Evolutionary conservation across 2,888 invertebrate species (phyloP).

Genomic region (Odontocerum albicorne): DNA sequence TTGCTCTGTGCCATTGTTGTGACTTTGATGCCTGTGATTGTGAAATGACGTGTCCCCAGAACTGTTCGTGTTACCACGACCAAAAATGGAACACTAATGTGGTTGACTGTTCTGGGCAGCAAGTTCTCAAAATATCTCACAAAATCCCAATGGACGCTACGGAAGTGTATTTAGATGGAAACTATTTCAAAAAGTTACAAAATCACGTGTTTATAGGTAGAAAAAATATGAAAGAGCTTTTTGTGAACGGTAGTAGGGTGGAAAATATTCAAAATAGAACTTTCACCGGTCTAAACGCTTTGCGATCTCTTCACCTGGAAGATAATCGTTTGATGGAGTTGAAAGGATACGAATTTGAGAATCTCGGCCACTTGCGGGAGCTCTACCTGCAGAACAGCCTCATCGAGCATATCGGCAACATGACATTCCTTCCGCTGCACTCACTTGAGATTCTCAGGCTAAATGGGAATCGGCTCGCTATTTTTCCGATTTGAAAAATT

Average conservation of each 20-base stretch:
- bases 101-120: slow-evolving; percentile 85
- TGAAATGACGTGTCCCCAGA: slow-evolving; percentile 93
- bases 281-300: slow-evolving; percentile 80
- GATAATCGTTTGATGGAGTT: slow-evolving; percentile 79
- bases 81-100: slow-evolving; percentile 92
- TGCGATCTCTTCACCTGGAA: slow-evolving; percentile 81
- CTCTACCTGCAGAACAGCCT: slow-evolving; percentile 85
- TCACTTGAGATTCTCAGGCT: slow-evolving; percentile 79
- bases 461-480: slow-evolving; percentile 81
- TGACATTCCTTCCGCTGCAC: slow-evolving; percentile 74
- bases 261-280: slow-evolving; percentile 86
- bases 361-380: slow-evolving; percentile 75
- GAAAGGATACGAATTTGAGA: slow-evolving; percentile 84
- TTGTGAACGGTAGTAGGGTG: slow-evolving; percentile 82
- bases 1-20: slow-evolving; percentile 93
- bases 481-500: slow-evolving; percentile 79
- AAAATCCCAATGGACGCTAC: slow-evolving; percentile 94
- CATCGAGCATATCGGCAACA: slow-evolving; percentile 76
- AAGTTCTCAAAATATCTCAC: slow-evolving; percentile 75
- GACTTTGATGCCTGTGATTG: slow-evolving; percentile 96
- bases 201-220: slow-evolving; percentile 88
- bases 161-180: slow-evolving; percentile 89
- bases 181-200: slow-evolving; percentile 80
- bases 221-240: slow-evolving; percentile 84
- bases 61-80: slow-evolving; percentile 94